phyloP scores from a whole-genome alignment of 2,888 invertebrate genomes.

The Synanthedon formicaeformis region DNA sequence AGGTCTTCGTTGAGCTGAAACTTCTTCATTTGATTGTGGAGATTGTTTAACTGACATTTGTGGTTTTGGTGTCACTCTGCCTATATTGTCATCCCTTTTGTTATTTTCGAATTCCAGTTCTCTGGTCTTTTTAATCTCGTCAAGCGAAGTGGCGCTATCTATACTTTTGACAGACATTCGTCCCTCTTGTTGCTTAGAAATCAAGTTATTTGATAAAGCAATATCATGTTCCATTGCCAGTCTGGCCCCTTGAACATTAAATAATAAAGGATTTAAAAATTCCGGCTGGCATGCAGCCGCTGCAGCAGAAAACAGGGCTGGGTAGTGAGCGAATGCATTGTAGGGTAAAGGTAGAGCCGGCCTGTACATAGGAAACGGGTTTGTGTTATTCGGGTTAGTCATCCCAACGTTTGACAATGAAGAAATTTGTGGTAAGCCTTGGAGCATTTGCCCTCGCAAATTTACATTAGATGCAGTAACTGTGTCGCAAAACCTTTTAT shows the following conservation, averaged over 20 bases:
- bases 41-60: conserved; percentile 70
- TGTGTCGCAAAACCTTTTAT: conserved; percentile 96
- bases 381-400: conserved; percentile 54
- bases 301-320: conserved; percentile 64
- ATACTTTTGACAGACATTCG: conserved; percentile 57
- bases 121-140: conserved; percentile 46
- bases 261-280: conserved; percentile 74
- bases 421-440: conserved; percentile 51
- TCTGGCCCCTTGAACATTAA: conserved; percentile 70
- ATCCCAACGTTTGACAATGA: conserved; percentile 52
- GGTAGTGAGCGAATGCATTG: conserved; percentile 73
- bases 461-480: conserved; percentile 65
- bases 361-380: conserved; percentile 80
- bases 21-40: conserved; percentile 76
- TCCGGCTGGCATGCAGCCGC: conserved; percentile 70
- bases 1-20: conserved; percentile 71
- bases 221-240: conserved; percentile 65
- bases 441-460: conserved; percentile 56
- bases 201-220: conserved; percentile 63
- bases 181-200: conserved; percentile 61
- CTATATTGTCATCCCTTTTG: conserved; percentile 40
- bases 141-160: conserved; percentile 53
- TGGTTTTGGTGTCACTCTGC: conserved; percentile 69
- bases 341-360: conserved; percentile 74
- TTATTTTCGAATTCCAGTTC: conserved; percentile 39